phyloP scores from a whole-genome alignment of 2,113 vertebrate genomes.

The Osmerus eperlanus region DNA sequence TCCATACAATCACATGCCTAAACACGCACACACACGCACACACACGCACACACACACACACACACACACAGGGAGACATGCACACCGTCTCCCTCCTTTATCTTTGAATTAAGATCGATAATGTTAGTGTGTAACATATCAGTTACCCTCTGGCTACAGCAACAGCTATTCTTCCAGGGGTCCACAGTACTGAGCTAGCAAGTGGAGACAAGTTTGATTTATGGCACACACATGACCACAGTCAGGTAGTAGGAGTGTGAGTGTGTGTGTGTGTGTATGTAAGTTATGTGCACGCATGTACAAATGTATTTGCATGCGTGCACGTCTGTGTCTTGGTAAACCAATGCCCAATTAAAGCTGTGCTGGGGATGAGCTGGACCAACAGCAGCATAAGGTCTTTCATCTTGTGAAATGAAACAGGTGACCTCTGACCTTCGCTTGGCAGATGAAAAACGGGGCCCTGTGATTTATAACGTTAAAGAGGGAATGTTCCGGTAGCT shows the following conservation, averaged over 20 bases:
- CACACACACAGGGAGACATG: no score
- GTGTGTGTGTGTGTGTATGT: neutral
- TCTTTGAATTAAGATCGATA: no score
- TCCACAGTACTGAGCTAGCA: no score
- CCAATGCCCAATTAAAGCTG: constrained; percentile 39
- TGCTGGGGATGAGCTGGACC: constrained; percentile 17
- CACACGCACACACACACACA: no score
- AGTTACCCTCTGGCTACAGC: no score
- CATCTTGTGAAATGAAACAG: constrained; percentile 54
- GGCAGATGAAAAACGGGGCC: constrained; percentile 42
- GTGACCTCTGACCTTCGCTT: constrained; percentile 46
- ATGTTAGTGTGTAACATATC: no score
- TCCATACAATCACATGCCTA: no score
- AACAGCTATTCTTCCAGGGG: no score
- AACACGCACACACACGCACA: no score
- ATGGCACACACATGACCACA: neutral
- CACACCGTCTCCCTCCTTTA: no score
- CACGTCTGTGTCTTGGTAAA: constrained; percentile 26
- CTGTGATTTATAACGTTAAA: constrained; percentile 54
- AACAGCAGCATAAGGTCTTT: constrained; percentile 32
- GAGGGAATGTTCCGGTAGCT: constrained; percentile 34
- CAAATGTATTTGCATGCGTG: neutral
- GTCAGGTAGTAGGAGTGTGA: neutral
- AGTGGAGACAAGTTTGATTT: neutral
- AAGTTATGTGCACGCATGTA: neutral